Evolutionary conservation across 2,797 vertebrate species (phyloP).

Genomic region (Darevskia nairensis): DNA sequence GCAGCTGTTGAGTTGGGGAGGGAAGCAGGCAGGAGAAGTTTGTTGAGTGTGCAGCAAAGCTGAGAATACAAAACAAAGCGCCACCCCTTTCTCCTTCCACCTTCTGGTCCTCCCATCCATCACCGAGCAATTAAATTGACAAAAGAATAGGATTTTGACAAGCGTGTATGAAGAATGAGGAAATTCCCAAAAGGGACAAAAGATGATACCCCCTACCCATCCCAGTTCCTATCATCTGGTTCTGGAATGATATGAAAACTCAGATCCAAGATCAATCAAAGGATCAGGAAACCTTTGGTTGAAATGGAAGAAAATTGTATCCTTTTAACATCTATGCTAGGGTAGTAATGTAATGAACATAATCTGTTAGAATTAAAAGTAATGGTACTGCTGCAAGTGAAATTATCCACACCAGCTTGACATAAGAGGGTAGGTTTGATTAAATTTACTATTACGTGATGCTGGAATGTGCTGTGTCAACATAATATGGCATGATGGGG

Average conservation of each 20-base stretch:
- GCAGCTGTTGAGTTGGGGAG: too few relatives aligned
- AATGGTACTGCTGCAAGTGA: not conserved
- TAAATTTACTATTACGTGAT: not conserved
- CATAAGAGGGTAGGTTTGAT: not conserved
- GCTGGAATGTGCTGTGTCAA: not conserved
- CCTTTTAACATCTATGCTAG: not conserved
- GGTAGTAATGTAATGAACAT: not conserved
- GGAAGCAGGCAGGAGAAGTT: not conserved
- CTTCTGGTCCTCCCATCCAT: not conserved
- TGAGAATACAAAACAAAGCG: not conserved
- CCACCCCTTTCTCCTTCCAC: not conserved
- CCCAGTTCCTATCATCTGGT: not conserved
- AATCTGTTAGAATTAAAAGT: not conserved
- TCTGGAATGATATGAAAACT: not conserved
- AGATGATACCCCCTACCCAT: not conserved
- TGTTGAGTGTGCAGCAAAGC: not conserved
- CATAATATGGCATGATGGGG: not conserved
- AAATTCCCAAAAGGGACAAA: conserved; percentile 2
- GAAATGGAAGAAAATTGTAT: not conserved
- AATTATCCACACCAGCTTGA: not conserved
- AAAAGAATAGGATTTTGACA: not conserved
- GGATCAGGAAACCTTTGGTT: not conserved
- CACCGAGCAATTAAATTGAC: not conserved
- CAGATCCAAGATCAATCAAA: not conserved
- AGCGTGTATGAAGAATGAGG: not conserved